Evolutionary conservation across 2,113 vertebrate genomes (phyloP).

Genomic region (Paradoxurus hermaphroditus): DNA sequence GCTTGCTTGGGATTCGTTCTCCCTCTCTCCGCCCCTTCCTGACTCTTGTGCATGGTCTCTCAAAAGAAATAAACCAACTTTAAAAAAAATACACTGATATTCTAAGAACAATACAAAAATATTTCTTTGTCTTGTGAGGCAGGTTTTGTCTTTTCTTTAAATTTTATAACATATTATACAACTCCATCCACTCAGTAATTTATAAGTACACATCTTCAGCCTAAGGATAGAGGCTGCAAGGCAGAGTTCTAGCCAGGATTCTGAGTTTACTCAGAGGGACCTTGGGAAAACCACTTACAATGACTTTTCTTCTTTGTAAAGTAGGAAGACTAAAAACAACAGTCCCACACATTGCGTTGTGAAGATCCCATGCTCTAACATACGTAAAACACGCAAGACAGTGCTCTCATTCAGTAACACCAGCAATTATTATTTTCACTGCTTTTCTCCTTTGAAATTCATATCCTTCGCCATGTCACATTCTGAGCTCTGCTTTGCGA

Average conservation of each 20-base stretch:
- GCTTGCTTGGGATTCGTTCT: no score
- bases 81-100: background rate
- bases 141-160: background rate
- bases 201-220: background rate
- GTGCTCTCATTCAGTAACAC: background rate
- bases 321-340: background rate
- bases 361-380: background rate
- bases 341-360: background rate
- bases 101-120: background rate
- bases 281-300: background rate
- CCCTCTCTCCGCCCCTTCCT: no score
- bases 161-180: background rate
- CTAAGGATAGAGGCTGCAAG: background rate
- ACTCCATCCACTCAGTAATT: background rate
- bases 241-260: background rate
- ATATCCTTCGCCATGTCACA: background rate
- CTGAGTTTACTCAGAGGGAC: background rate
- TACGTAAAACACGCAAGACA: background rate
- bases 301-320: background rate
- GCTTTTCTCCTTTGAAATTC: background rate
- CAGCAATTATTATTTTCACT: background rate
- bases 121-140: background rate
- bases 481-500: background rate
- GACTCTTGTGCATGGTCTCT: no score
- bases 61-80: no score